Evolutionary conservation across 2,888 invertebrate species (phyloP).

Genomic region (Amaurobius ferox): DNA sequence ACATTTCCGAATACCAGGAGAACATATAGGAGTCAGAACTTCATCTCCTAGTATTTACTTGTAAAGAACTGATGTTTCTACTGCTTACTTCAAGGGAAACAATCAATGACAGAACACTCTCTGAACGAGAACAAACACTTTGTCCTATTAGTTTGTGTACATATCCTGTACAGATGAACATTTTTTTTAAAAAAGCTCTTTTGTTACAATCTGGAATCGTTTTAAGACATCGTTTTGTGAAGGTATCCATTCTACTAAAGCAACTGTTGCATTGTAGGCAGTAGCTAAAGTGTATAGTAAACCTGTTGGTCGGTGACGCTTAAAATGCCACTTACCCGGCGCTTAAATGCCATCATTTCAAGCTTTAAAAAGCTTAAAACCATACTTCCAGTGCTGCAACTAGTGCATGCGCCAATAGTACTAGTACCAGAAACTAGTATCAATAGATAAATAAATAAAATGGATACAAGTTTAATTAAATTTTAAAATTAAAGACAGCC

Average conservation of each 20-base stretch:
- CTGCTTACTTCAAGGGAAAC: not conserved
- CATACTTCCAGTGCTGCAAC: too few species aligned
- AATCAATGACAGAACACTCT: not conserved
- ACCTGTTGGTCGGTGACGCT: too few species aligned
- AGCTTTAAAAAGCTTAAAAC: too few species aligned
- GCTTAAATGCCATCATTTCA: too few species aligned
- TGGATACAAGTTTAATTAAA: too few species aligned
- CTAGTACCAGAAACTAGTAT: too few species aligned
- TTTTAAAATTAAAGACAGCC: too few species aligned
- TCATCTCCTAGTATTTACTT: not conserved
- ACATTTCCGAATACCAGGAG: not conserved
- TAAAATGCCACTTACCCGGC: too few species aligned
- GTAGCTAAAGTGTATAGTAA: too few species aligned
- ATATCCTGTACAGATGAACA: slow-evolving; percentile 58
- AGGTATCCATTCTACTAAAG: not conserved
- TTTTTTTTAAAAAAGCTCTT: slow-evolving; percentile 26
- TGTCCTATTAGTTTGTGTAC: slow-evolving; percentile 25
- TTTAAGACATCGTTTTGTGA: slow-evolving; percentile 7
- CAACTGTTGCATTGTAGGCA: too few species aligned
- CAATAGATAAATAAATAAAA: too few species aligned
- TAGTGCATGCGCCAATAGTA: too few species aligned
- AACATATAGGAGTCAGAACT: not conserved
- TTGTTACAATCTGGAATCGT: not conserved
- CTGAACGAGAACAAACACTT: not conserved
- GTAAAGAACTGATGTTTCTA: not conserved